A percentile compares a stretch with the other conserved stretches of the same genome.
Conservation (phyloP, 2,888 invertebrate species). For the Eristalis intricaria region DNA sequence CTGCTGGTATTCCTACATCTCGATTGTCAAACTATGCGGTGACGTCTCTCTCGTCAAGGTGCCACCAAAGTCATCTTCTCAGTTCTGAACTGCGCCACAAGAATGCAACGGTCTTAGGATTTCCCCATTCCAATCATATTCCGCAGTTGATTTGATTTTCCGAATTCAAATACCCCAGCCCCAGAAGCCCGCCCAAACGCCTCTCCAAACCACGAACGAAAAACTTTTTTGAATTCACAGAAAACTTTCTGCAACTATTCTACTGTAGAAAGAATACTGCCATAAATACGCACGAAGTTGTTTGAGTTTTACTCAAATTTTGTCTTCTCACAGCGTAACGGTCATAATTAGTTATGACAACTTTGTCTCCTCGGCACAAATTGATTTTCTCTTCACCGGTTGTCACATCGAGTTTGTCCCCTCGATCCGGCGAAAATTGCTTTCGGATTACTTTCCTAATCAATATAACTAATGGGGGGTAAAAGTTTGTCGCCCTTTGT, state of each 20-base stretch:
- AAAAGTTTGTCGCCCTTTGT: conserved; percentile 29
- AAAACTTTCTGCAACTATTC: neutral
- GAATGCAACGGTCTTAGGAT: neutral
- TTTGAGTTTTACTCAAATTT: neutral
- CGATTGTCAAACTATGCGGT: too few relatives aligned
- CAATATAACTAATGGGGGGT: conserved; percentile 31
- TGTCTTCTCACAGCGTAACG: neutral
- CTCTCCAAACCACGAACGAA: neutral
- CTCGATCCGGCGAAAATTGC: neutral
- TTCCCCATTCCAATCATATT: neutral
- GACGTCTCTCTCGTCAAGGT: too few relatives aligned
- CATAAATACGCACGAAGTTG: neutral
- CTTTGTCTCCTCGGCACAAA: conserved; percentile 26
- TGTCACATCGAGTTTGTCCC: conserved; percentile 9
- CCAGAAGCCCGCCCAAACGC: too few relatives aligned
- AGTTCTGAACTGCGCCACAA: neutral
- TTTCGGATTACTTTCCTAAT: conserved; percentile 9
- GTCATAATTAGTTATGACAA: conserved; percentile 44
- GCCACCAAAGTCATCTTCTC: neutral
- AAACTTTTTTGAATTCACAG: neutral
- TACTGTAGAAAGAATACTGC: neutral
- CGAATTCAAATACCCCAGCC: neutral
- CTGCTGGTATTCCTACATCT: too few relatives aligned
- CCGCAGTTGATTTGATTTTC: neutral
- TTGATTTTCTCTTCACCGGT: conserved; percentile 52